These are phyloP conservation scores for Drosophila mojavensis DNA, from an alignment of 1,140 invertebrate species.

Conservation along the genomic window DNA sequence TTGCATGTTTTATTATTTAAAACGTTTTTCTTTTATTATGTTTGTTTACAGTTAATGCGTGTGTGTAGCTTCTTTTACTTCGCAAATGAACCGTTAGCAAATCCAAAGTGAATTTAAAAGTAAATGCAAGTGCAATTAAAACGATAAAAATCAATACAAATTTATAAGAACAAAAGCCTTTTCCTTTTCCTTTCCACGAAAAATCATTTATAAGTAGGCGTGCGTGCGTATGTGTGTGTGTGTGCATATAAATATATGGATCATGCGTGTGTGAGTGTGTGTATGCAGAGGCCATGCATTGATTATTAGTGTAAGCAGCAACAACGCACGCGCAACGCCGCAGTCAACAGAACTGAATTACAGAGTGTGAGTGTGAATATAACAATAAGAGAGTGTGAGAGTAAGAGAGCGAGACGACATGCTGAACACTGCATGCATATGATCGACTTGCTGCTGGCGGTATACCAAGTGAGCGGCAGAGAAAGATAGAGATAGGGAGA, in stretches of 20 bases:
- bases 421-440: slow-evolving; percentile 9
- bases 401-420: slow-evolving; percentile 5
- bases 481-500: slow-evolving; percentile 2
- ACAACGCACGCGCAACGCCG: slow-evolving; percentile 21
- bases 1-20: slow-evolving; percentile 5
- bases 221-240: slow-evolving; percentile 1
- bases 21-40: slow-evolving; percentile 1
- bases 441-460: slow-evolving; percentile 9
- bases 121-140: slow-evolving; percentile 51
- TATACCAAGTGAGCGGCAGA: background rate
- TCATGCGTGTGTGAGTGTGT: slow-evolving; percentile 15
- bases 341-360: background rate
- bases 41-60: slow-evolving; percentile 18
- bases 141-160: slow-evolving; percentile 15
- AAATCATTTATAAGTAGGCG: slow-evolving; percentile 3
- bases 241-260: slow-evolving; percentile 22
- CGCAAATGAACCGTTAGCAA: slow-evolving; percentile 25
- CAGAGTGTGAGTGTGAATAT: background rate
- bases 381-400: slow-evolving; percentile 10
- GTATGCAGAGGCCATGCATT: slow-evolving; percentile 20
- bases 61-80: slow-evolving; percentile 5
- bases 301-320: background rate
- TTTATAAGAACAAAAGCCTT: background rate
- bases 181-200: slow-evolving; percentile 5
- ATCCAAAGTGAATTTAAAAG: slow-evolving; percentile 17